Percentiles rank a stretch among this genome's conserved stretches.
phyloP scores from a whole-genome alignment of 2,888 invertebrate genomes.

The Drosophila prolongata region DNA sequence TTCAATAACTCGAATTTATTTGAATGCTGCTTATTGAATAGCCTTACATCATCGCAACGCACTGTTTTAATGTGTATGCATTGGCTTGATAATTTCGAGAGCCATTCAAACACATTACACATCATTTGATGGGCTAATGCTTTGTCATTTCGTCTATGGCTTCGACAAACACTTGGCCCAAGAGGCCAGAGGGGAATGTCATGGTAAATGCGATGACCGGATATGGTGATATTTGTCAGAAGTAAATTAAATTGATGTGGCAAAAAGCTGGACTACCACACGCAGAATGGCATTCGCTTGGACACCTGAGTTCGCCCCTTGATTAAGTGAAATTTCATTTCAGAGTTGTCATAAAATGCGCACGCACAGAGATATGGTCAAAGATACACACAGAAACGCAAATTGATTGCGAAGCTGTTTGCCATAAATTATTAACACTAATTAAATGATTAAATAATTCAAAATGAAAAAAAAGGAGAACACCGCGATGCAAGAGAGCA shows the following conservation, averaged over 20 bases:
- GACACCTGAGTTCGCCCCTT: conserved; percentile 31
- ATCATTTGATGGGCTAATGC: conserved; percentile 59
- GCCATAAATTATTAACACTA: conserved; percentile 52
- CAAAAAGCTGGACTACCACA: conserved; percentile 11
- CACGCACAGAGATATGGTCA: conserved; percentile 5
- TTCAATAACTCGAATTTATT: too few species aligned
- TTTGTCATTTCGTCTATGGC: conserved; percentile 41
- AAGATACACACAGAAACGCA: conserved; percentile 2
- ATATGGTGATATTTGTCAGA: conserved; percentile 54
- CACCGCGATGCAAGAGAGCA: background rate
- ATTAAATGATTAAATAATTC: conserved; percentile 53
- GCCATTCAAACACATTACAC: conserved; percentile 38
- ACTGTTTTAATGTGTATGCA: conserved; percentile 18
- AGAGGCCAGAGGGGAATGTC: background rate
- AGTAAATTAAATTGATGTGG: conserved; percentile 64
- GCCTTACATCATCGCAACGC: background rate
- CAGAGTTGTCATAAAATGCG: conserved; percentile 39
- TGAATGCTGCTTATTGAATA: background rate
- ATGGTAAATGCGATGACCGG: conserved; percentile 15
- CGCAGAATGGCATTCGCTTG: conserved; percentile 1
- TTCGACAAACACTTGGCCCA: conserved; percentile 31
- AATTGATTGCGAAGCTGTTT: conserved; percentile 45
- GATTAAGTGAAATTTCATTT: conserved; percentile 42
- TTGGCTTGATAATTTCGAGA: conserved; percentile 26
- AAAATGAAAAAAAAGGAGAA: conserved; percentile 3